Percentiles rank a stretch among this genome's conserved stretches.
These are phyloP conservation scores for Balanococcus diminutus DNA, from an alignment of 2,888 invertebrate genomes.

Conservation along the genomic window DNA sequence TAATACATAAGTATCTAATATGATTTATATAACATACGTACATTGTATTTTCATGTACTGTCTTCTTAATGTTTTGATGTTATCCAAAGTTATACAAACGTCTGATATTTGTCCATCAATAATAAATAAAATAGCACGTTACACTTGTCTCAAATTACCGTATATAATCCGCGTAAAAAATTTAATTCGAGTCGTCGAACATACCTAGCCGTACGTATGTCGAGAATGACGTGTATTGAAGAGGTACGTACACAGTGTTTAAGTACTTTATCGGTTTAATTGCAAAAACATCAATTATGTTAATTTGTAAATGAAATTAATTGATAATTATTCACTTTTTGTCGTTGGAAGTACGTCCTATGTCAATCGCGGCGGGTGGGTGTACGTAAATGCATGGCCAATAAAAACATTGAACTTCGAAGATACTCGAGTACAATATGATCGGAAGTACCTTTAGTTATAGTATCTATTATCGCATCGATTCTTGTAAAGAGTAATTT, in stretches of 20 bases:
- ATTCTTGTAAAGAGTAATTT: neutral
- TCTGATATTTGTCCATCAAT: neutral
- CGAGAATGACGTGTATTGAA: neutral
- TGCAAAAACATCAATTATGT: slow-evolving; percentile 28
- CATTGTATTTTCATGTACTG: neutral
- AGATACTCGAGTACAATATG: neutral
- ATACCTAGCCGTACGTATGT: neutral
- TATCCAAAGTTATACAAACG: neutral
- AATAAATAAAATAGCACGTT: slow-evolving; percentile 8
- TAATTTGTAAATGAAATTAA: slow-evolving; percentile 35
- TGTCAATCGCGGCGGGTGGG: neutral
- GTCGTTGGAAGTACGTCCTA: neutral
- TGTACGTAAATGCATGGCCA: neutral
- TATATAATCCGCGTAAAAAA: slow-evolving; percentile 9
- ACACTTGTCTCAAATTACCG: slow-evolving; percentile 28
- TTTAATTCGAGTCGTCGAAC: neutral
- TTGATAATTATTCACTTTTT: slow-evolving; percentile 38
- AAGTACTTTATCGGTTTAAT: neutral
- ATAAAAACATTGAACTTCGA: slow-evolving; percentile 2
- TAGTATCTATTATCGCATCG: neutral
- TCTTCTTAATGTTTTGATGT: neutral
- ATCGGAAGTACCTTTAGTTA: neutral
- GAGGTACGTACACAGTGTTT: neutral
- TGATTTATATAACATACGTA: slow-evolving; percentile 44
- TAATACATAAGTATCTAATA: no score